These are phyloP conservation scores for Linurgus olivaceus DNA, from an alignment of 2,797 vertebrate genomes.

Conservation along the genomic window DNA sequence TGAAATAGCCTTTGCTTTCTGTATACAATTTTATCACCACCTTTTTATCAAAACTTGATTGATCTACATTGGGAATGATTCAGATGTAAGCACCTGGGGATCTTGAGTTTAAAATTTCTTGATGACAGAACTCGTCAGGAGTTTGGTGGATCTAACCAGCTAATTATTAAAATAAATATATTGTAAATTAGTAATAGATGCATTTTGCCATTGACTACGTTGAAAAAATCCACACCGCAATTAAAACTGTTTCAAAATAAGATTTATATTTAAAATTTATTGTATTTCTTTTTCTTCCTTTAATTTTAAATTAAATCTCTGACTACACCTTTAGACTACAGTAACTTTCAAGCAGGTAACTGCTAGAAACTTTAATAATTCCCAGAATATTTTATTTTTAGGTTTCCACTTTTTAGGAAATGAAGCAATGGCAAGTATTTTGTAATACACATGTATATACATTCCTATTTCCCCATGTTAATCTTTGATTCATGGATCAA, in stretches of 20 bases:
- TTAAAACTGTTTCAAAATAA: neutral
- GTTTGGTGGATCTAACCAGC: neutral
- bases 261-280: neutral
- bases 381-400: neutral
- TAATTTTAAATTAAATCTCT: neutral
- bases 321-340: neutral
- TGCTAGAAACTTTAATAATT: neutral
- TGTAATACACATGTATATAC: neutral
- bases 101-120: neutral
- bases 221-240: accelerated
- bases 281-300: neutral
- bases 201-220: neutral
- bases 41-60: neutral
- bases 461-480: neutral
- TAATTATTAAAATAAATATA: neutral
- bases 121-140: neutral
- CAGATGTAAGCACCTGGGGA: neutral
- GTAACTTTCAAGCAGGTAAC: neutral
- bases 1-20: neutral
- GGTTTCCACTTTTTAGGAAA: neutral
- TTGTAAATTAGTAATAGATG: neutral
- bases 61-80: neutral
- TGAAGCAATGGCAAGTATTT: neutral
- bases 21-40: neutral
- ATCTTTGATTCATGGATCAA: neutral